Base-by-base conservation (phyloP, 1,140 invertebrate genomes). In the Tribolium castaneum region DNA sequence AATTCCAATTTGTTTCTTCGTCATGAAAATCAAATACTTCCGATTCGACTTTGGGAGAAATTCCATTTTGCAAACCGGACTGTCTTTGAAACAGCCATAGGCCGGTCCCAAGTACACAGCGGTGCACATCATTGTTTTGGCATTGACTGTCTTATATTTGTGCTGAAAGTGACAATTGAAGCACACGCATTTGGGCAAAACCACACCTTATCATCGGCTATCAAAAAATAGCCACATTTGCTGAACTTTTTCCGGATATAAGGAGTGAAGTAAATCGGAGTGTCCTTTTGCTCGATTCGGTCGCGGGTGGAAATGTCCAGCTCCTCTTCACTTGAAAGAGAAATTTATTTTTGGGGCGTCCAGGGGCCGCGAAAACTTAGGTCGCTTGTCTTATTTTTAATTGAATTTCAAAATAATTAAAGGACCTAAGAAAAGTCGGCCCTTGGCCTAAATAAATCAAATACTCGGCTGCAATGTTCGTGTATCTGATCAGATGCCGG, bases 141-240 rank as follows among this genome's bases (percentile, higher is more conserved):
- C 88, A 84, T 92, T 91, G 51, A 92, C 86, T 50, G 93, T 83
- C 85, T 92, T 93, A 78, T 91, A 91, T 86, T 94, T 94, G 81
- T 88, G 89, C 92, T 93, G 82, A 80, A 62, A 25, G 30, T 75
- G 7, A n/a, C 35, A 45, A 45, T 10, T 35, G 6, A n/a, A 0
- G 35, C 16, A 50, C 25, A 30, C 35, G 34, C 6, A 30, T 2
- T 45, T 45, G 39, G 39, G 25, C 25, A 45, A 45, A 30, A 34
- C 56, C 16, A 25, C 73, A 85, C 84, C 78, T 85, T 76, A 75
- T 84, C 78, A 51, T 85, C 81, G 0, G 79, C 77, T 9, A 84
- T 66, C 4, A 84, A 73, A 74, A 84, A 81, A 72, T 81, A 86
- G 34, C 79, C 71, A 13, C 19, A 51, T 35, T 83, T 83, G 45